Evolutionary conservation across 2,888 invertebrate genomes (phyloP), one percentile per base, ranked within the genome.

Genomic region (Yponomeuta evonymella): DNA sequence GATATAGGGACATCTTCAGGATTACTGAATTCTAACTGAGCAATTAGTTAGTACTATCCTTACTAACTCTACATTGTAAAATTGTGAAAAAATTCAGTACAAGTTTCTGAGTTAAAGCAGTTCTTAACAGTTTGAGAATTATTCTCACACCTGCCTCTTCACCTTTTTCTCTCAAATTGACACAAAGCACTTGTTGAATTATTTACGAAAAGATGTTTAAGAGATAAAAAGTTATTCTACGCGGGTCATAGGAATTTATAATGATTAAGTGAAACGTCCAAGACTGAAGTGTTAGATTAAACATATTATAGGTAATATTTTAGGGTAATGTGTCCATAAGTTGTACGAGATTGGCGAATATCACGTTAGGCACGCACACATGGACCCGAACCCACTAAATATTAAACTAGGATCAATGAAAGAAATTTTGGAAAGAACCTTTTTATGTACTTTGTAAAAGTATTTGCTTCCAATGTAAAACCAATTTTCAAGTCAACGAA

Each of bases 251-350:
- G 88, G 84, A 88, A 83, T 90, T 90, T 90, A 86, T 89, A 90
- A 87, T 87, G 65, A 66, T n/a, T 91, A 90, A 91, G 91, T 86
- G 90, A 89, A 91, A 91, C 91, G 90, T 88, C 88, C 90, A 92
- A 92, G 91, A 92, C 92, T 92, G 91, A 91, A 90, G 90, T 88
- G 91, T 89, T 89, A 90, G 89, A 84, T 88, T 84, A 89, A 83
- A 88, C 51, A 83, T 90, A 90, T 87, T 88, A 86, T 88, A 88
- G 88, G 84, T 88, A 89, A 89, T 88, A 89, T 87, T 86, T 70
- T 89, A 91, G 90, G 87, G 86, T 90, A 86, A 88, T 89, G 87
- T 87, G 90, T 90, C 90, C 90, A 88, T 88, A 89, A 86, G 85
- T 86, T 30, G 23, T 11, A 65, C 65, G 30, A 67, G 48, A 33